Percentiles rank a stretch among this genome's conserved stretches.
phyloP scores from a whole-genome alignment of 2,113 vertebrate genomes.

The Edolisoma coerulescens region DNA sequence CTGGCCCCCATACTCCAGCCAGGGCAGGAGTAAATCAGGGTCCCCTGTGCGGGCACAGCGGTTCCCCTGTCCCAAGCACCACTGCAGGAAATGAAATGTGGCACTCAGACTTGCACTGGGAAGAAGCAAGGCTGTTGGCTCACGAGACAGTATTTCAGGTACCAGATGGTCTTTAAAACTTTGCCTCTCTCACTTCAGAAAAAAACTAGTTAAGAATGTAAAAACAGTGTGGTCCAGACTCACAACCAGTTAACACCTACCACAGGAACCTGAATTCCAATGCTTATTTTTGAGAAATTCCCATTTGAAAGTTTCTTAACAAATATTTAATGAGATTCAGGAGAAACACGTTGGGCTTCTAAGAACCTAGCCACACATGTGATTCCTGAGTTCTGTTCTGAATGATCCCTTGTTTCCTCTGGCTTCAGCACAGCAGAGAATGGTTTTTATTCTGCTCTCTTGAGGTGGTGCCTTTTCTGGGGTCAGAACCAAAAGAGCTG shows the following conservation, averaged over 20 bases:
- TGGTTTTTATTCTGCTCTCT: not conserved
- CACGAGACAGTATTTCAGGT: not conserved
- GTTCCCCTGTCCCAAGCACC: not conserved
- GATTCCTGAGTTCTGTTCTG: not conserved
- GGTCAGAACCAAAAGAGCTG: not conserved
- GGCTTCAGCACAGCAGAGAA: not conserved
- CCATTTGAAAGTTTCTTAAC: not conserved
- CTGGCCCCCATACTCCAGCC: not conserved
- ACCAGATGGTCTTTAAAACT: not conserved
- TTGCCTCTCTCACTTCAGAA: not conserved
- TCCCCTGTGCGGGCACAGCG: not conserved
- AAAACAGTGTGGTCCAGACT: not conserved
- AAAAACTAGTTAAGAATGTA: not conserved
- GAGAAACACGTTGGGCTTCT: not conserved
- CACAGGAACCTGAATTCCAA: not conserved
- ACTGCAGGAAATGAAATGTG: not conserved
- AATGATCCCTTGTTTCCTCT: not conserved
- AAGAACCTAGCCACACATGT: rapidly evolving
- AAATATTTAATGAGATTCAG: not conserved
- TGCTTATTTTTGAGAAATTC: not conserved
- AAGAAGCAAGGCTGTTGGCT: not conserved
- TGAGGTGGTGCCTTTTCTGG: not conserved
- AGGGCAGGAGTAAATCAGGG: not conserved
- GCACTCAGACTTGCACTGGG: not conserved
- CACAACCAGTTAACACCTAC: not conserved